phyloP scores from a whole-genome alignment of 2,888 invertebrate genomes.

The Erannis defoliaria region DNA sequence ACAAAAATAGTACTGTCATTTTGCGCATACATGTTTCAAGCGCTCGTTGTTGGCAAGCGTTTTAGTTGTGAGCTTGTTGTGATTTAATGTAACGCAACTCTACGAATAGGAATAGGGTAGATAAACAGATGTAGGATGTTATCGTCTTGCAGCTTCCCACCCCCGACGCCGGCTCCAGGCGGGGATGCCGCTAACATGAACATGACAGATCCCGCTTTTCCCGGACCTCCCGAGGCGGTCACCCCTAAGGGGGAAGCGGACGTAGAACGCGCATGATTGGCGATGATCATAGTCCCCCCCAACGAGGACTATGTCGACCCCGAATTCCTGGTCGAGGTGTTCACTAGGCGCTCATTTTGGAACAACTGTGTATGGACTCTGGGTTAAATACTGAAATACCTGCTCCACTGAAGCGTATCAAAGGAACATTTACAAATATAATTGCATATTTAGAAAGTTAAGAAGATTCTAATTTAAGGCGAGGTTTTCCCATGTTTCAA shows the following conservation, averaged over 20 bases:
- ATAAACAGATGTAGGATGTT: neutral
- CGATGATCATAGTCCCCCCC: constrained; percentile 35
- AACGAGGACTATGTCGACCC: constrained; percentile 52
- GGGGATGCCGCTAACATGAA: constrained; percentile 46
- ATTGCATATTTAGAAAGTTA: neutral
- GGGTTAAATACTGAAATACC: constrained; percentile 17
- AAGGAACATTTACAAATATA: neutral
- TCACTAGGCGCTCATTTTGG: constrained; percentile 59
- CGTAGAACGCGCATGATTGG: constrained; percentile 65
- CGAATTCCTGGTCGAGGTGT: constrained; percentile 52
- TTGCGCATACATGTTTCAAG: neutral
- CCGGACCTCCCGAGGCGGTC: constrained; percentile 51
- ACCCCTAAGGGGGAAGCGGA: constrained; percentile 59
- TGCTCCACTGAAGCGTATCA: neutral
- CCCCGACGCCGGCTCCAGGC: constrained; percentile 47
- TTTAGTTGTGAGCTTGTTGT: too few species aligned
- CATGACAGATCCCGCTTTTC: constrained; percentile 42
- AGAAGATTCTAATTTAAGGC: too few species aligned
- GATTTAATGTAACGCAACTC: neutral
- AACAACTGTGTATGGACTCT: constrained; percentile 43
- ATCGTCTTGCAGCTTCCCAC: constrained; percentile 53
- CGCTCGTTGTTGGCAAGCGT: neutral
- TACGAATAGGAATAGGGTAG: neutral
- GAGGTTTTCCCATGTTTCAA: too few species aligned
- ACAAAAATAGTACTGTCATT: too few species aligned